phyloP scores from a whole-genome alignment of 2,888 invertebrate species.

The Diarsia rubi region DNA sequence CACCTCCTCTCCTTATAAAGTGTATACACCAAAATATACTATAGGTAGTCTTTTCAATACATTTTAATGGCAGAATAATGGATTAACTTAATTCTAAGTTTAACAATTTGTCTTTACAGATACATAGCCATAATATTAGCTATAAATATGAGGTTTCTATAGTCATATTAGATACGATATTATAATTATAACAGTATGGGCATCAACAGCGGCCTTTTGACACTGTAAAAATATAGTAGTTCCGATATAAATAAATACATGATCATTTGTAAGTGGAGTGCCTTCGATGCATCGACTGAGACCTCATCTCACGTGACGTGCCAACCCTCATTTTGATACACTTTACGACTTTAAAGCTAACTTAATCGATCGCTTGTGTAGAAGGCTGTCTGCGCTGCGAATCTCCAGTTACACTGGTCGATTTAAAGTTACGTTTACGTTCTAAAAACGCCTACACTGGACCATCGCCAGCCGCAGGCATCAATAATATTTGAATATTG shows the following conservation, averaged over 20 bases:
- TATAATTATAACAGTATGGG: slow-evolving; percentile 46
- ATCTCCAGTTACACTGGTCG: neutral
- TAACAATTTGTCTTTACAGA: slow-evolving; percentile 1
- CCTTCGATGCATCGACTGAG: slow-evolving; percentile 58
- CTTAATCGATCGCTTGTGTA: slow-evolving; percentile 15
- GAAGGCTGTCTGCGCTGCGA: slow-evolving; percentile 4
- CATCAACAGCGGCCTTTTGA: slow-evolving; percentile 62
- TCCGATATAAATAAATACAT: slow-evolving; percentile 52
- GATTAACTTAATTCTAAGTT: slow-evolving; percentile 14
- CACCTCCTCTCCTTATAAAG: neutral
- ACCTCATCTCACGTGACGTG: slow-evolving; percentile 46
- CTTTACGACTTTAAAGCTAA: slow-evolving; percentile 22
- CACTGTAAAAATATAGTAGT: slow-evolving; percentile 51
- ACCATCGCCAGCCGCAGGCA: neutral
- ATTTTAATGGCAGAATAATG: slow-evolving; percentile 10
- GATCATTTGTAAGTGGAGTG: slow-evolving; percentile 53
- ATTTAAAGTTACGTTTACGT: slow-evolving; percentile 1
- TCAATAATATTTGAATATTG: neutral
- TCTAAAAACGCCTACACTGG: neutral
- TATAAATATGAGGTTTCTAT: slow-evolving; percentile 29
- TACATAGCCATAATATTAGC: slow-evolving; percentile 25
- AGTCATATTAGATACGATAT: slow-evolving; percentile 31
- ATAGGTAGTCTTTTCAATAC: slow-evolving; percentile 7
- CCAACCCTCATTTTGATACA: slow-evolving; percentile 57
- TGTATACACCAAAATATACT: slow-evolving; percentile 7